Evolutionary conservation across 2,113 vertebrate species (phyloP), one percentile per base, ranked within the genome.

Genomic region (Puffinus mauretanicus): DNA sequence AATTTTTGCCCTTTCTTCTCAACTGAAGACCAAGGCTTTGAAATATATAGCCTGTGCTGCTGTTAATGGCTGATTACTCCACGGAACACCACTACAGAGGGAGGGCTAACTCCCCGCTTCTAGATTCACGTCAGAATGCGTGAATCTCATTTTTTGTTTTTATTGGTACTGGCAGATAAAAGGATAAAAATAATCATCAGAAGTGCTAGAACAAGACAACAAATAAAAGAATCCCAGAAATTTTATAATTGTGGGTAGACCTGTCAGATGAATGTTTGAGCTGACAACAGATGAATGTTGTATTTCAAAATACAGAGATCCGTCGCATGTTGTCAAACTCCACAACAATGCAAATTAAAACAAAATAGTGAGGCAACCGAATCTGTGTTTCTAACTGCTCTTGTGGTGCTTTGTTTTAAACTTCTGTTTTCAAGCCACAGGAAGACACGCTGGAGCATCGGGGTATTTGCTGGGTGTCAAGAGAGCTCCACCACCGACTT

Each of bases 111-210:
- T 69, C 72, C 92, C 92, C 29, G 80, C 83, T 47, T 26, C 88
- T 20, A 3, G 49, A 9, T 44, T 51, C 82, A 1, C 2, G 8
- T 95, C 94, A 62, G 46, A 40, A 70, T 13, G 34, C 17, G 82
- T 90, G 87, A 96, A 25, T 66, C 85, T 91, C 90, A 79, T 75
- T 6, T 51, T 70, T 4, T 69, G 75, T 11, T 86, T 79, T 85
- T 81, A 96, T 78, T 82, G 86, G 34, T 4, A 10, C 65, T 94
- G 92, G 80, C 91, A 96, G 95, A 91, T 54, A 91, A 94, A 96
- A 73, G 51, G 90, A 47, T 65, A 88, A 96, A 96, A 96, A 93
- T 84, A 90, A 76, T 75, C 69, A 75, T 44, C 86, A 84, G 13
- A 49, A 94, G 86, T 61, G 86, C 62, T 26, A 38, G 83, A 77